Evolutionary conservation across 2,797 vertebrate genomes (phyloP), one percentile per base, ranked within the genome.

Genomic region (Cyprinodon diabolis): DNA sequence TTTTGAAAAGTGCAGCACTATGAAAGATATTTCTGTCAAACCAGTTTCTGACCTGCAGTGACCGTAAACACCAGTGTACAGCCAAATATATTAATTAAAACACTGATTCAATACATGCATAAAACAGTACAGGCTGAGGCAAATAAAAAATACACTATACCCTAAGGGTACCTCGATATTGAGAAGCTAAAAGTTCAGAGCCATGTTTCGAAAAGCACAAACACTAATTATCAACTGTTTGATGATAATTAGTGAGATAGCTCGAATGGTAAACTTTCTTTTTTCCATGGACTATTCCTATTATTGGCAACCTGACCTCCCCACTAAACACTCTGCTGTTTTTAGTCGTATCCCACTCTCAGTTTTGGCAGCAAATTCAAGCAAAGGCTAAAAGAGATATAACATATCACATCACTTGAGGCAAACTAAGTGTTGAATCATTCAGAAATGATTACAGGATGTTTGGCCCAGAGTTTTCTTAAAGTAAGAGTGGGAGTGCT

Each of bases 301-400:
- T 91, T 90, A 87, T 90, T 85, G 86, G 83, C 68, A 86, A 83
- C 77, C 76, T 86, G 86, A 89, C 87, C 90, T 82, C 73, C 75
- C 43, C 43, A 12, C 66, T 79, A 81, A 89, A 89, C 12, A 49
- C 57, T 67, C 75, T 84, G 84, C 89, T 93, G 90, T 92, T 91
- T 90, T 74, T 76, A 87, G 83, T n/a, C 79, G 74, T n/a, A 84
- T 85, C 91, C 88, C 87, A 91, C 90, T 89, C 87, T 81, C 77
- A 80, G 84, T 81, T 86, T 91, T 92, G 86, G 88, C 90, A 85
- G 66, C 13, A 35, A 54, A 43, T 77, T 75, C 73, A 85, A 81
- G 84, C 76, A 73, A 79, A 84, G 78, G 71, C 79, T 86, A 71
- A 76, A 72, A 83, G 83, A 85, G 82, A 87, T 86, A 87, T 90